Evolutionary conservation across 2,113 vertebrate species (phyloP).

Genomic region (Urocynchramus pylzowi): DNA sequence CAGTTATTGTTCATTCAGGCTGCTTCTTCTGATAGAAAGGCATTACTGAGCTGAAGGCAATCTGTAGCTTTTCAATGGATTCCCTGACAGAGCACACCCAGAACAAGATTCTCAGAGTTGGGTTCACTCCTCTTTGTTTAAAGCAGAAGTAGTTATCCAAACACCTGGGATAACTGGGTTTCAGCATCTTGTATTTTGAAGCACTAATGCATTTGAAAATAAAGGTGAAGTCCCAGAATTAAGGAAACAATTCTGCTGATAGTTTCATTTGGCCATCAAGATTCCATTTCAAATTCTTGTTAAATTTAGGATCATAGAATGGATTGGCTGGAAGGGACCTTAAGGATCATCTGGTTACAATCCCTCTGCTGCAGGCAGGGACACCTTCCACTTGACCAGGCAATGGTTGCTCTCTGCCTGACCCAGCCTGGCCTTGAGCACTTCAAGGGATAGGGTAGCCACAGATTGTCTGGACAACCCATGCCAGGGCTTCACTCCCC

Average conservation of each 20-base stretch:
- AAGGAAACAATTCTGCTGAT: background rate
- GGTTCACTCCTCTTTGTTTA: background rate
- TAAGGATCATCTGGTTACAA: too few species aligned
- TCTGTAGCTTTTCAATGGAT: accelerated
- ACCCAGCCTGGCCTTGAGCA: background rate
- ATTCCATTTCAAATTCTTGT: background rate
- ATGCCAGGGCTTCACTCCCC: background rate
- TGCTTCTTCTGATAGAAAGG: background rate
- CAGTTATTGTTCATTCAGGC: background rate
- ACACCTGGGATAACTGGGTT: background rate
- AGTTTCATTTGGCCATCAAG: background rate
- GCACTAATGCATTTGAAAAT: background rate
- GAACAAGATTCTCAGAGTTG: background rate
- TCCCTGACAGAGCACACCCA: background rate
- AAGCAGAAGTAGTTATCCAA: background rate
- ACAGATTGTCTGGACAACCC: background rate
- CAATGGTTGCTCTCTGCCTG: background rate
- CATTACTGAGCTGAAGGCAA: background rate
- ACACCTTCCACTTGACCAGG: background rate
- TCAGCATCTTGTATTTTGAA: background rate
- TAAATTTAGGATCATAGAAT: background rate
- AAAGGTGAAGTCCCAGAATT: background rate
- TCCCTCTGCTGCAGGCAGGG: background rate
- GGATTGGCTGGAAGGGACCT: background rate
- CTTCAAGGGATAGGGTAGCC: background rate